These are phyloP conservation scores for Limnodromus scolopaceus DNA, from an alignment of 2,797 vertebrate species.

Conservation along the genomic window DNA sequence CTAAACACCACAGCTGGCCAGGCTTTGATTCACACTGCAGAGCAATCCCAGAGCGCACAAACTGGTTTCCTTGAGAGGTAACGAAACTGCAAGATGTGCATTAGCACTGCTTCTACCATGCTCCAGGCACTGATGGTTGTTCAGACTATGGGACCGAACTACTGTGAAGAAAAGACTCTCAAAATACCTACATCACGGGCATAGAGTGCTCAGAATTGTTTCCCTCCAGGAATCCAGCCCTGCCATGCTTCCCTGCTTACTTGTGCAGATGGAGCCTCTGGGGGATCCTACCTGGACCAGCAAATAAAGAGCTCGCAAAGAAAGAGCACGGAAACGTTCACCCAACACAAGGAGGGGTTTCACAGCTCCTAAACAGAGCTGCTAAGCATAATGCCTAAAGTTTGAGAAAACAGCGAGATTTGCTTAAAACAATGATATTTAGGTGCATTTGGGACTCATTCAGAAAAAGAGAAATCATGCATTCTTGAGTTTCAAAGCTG, in stretches of 20 bases:
- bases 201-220: neutral
- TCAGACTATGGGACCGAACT: neutral
- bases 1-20: neutral
- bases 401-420: neutral
- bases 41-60: neutral
- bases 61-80: neutral
- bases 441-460: neutral
- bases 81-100: neutral
- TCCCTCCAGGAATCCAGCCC: neutral
- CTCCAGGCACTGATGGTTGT: neutral
- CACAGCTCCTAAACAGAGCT: neutral
- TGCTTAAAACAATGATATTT: neutral
- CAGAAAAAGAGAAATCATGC: neutral
- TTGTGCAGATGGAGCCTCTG: fast-evolving
- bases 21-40: neutral
- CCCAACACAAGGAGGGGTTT: neutral
- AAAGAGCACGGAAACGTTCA: neutral
- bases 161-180: neutral
- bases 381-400: neutral
- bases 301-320: neutral
- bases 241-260: neutral
- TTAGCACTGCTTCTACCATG: neutral
- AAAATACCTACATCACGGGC: neutral
- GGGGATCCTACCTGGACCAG: neutral
- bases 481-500: neutral